phyloP scores from a whole-genome alignment of 2,888 invertebrate genomes.

The Penaeus monodon region DNA sequence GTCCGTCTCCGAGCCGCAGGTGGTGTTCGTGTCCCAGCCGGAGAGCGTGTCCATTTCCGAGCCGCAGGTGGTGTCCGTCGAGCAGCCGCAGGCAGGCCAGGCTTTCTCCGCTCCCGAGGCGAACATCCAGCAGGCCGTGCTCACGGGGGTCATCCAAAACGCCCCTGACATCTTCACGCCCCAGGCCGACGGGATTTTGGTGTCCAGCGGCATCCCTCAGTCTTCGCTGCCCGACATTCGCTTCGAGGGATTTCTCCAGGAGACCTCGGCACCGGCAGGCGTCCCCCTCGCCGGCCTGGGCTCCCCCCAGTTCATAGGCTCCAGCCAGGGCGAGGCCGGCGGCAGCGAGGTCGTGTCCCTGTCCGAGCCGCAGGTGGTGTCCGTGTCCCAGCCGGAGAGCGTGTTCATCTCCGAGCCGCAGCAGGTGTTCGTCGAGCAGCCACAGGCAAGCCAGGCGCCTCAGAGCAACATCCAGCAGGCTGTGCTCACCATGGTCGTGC shows the following conservation, averaged over 20 bases:
- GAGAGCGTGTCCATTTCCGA: not conserved
- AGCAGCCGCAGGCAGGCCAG: not conserved
- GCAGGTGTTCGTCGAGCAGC: constrained; percentile 9
- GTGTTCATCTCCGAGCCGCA: constrained; percentile 10
- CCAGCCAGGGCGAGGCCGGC: constrained; percentile 20
- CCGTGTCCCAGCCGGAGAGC: constrained; percentile 9
- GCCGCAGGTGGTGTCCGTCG: constrained; percentile 29
- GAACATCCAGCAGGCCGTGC: constrained; percentile 6
- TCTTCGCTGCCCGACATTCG: too few species aligned
- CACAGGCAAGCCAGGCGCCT: not conserved
- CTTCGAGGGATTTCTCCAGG: not conserved
- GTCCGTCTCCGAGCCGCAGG: constrained; percentile 14
- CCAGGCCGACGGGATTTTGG: not conserved
- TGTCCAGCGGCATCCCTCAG: not conserved
- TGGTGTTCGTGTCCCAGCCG: constrained; percentile 15
- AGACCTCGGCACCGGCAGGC: not conserved
- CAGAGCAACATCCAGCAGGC: constrained; percentile 1
- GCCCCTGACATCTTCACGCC: constrained; percentile 10
- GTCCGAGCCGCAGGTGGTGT: constrained; percentile 29
- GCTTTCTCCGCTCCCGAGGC: not conserved
- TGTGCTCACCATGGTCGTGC: constrained; percentile 1
- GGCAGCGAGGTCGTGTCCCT: constrained; percentile 24
- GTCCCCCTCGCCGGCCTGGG: not conserved
- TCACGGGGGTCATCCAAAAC: constrained; percentile 10
- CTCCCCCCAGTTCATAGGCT: constrained; percentile 17